Base-by-base conservation (phyloP, 2,113 vertebrate species). In the Ictalurus furcatus region DNA sequence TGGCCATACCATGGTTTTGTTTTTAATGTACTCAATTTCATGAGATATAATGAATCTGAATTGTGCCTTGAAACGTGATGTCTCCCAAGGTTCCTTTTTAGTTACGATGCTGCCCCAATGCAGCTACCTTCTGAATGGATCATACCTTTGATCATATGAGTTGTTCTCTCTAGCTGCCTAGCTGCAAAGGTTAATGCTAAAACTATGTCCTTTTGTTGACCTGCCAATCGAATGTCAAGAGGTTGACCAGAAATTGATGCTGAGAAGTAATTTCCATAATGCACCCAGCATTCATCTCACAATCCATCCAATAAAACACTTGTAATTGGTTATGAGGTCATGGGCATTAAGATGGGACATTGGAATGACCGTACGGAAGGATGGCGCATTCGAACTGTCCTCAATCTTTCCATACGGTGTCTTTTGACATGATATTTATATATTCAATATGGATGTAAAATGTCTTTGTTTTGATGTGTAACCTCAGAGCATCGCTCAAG, bases 311-410 rank as follows among this genome's bases (percentile, higher is more conserved):
- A 89, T 89, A 89, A 91, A 91, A 90, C 88, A 93, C 93, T 91
- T 93, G 88, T 93, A 93, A 94, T 94, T 93, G 93, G 92, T 91
- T 92, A 94, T 92, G 93, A 93, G 94, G 93, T 94, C 93, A 93
- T 85, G 48, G 79, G 90, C 88, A 91, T 89, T 91, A 85, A 93
- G 92, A 87, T 83, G 80, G 85, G 83, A 30, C 78, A 73, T 90
- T 80, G 78, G 81, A 58, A 87, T 90, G 90, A 92, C 88, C 91
- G 52, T 3, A 21, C 34, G 52, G 28, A 81, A 30, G 81, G 23
- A 63, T 17, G 37, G 19, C 25, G n/a, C 61, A 37, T 13, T 83
- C 21, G 37, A 6, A 83, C n/a, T 25, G 56, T 23, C 76, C 28
- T 4, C 3, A 12, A 12, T 83, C 79, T 30, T 34, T 30, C 14